Evolutionary conservation across 2,113 vertebrate species (phyloP).

Genomic region (Mobula hypostoma): DNA sequence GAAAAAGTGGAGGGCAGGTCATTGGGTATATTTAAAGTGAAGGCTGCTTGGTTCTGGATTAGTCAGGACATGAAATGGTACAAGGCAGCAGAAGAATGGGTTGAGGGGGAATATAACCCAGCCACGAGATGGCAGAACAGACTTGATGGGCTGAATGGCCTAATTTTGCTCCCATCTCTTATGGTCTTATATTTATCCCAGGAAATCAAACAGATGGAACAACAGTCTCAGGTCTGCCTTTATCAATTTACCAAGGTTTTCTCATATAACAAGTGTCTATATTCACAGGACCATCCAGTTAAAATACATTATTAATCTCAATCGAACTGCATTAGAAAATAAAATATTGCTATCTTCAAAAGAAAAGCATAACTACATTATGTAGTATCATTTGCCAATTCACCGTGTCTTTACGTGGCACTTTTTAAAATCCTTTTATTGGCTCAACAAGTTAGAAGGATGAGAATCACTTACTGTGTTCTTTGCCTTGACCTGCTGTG

Average conservation of each 20-base stretch:
- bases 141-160: too few relatives aligned
- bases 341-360: not conserved
- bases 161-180: too few relatives aligned
- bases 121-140: too few relatives aligned
- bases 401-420: not conserved
- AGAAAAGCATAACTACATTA: not conserved
- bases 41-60: too few relatives aligned
- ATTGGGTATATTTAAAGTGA: too few relatives aligned
- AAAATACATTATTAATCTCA: not conserved
- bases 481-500: conserved; percentile 78
- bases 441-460: not conserved
- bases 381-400: not conserved
- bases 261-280: not conserved
- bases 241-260: not conserved
- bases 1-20: too few relatives aligned
- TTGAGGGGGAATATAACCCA: too few relatives aligned
- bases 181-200: too few relatives aligned
- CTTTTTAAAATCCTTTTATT: too few relatives aligned
- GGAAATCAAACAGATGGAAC: not conserved
- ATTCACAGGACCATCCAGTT: not conserved
- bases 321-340: not conserved
- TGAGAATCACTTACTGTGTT: conserved; percentile 78
- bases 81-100: too few relatives aligned
- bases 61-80: too few relatives aligned
- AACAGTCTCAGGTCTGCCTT: not conserved